Evolutionary conservation across 2,113 vertebrate genomes (phyloP).

Genomic region (Rhadina sibilatrix): DNA sequence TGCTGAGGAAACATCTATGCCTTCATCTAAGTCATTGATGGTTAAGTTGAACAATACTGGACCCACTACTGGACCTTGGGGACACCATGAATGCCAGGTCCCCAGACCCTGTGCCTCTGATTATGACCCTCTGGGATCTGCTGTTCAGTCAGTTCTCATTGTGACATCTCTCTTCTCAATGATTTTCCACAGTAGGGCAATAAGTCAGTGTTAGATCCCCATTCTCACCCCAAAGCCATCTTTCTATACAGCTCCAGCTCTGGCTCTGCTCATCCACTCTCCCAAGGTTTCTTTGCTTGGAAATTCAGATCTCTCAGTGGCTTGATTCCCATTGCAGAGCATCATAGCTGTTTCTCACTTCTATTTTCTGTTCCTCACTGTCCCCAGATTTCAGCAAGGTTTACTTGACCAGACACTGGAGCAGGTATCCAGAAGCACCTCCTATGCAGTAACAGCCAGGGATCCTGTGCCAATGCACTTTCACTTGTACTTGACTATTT

Average conservation of each 20-base stretch:
- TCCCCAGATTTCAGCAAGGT: background rate
- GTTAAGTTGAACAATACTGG: background rate
- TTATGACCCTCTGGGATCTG: background rate
- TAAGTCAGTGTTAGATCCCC: background rate
- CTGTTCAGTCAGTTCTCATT: background rate
- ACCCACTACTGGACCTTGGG: background rate
- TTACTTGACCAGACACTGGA: background rate
- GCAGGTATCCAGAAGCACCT: background rate
- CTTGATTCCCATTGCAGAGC: background rate
- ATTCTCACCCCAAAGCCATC: background rate
- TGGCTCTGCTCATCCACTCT: background rate
- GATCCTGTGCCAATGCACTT: background rate
- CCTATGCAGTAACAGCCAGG: background rate
- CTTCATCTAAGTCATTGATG: background rate
- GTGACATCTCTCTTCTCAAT: rapidly evolving
- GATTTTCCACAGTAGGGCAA: background rate
- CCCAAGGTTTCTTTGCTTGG: background rate
- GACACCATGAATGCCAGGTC: background rate
- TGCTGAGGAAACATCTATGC: background rate
- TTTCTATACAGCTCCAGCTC: background rate
- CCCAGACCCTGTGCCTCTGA: background rate
- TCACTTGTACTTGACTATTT: background rate
- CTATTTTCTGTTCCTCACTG: background rate
- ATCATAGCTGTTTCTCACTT: background rate
- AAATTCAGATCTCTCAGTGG: background rate